Base-by-base conservation (phyloP, 2,888 invertebrate genomes). In the Rhabditoides inermis region DNA sequence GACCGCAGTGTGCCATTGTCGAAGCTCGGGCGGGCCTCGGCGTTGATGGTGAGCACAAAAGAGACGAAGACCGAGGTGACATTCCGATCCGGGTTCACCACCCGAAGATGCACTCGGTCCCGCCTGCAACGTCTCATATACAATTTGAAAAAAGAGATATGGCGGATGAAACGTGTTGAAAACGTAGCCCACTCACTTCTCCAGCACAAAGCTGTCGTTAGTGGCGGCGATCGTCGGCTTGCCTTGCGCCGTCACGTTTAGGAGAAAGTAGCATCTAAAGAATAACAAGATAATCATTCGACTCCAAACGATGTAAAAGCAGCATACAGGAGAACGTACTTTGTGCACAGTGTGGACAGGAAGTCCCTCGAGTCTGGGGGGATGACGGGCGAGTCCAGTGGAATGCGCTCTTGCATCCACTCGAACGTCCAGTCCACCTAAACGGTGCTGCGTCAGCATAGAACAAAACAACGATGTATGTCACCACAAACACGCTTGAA, bases 331-430 rank as follows among this genome's bases (percentile, higher is more conserved):
- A n/a, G n/a, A n/a, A n/a, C n/a, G n/a, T n/a, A n/a, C 28, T 71
- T 58, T 2, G 68, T 59, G 51, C 74, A 74, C 6, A 74, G 61
- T 6, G 68, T 67, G 20, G 69, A 60, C 1, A 74, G 56, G 51
- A 73, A 73, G n/a, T 68, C 69, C 41, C 56, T 40, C 1, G 67
- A 67, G 49, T 64, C 67, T 18, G 61, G 54, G 1, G 74, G 74
- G 28, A 74, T 61, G 28, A 70, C 61, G 1, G 66, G 64, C 30
- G 65, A 64, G 5, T 61, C 55, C 28, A 74, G 63, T 1, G 72
- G 71, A 49, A 74, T 72, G 42, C 65, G 55, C 53, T 74, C 71
- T 39, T 68, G 58, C 69, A 74, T 69, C 72, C 73, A 74, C 48
- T 71, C 66, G 48, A 73, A 72, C 42, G 70, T 61, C 74, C 74